Conservation (phyloP, 1,140 invertebrate species). For the Drosophila nigromelanica region DNA sequence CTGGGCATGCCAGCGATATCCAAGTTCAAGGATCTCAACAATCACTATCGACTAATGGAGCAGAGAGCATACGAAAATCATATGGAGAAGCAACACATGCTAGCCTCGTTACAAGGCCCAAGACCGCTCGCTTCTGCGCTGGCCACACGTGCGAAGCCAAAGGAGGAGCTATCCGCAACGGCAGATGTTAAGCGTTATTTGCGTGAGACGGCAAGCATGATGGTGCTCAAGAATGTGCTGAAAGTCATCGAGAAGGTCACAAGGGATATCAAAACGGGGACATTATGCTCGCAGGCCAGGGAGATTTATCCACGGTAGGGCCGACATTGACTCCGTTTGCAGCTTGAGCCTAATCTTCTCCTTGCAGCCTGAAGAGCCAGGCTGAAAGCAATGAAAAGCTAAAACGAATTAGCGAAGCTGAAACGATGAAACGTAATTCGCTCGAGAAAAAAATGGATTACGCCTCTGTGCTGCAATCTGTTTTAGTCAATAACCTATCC, state of each 20-base stretch:
- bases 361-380: constrained; percentile 63
- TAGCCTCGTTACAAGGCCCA: constrained; percentile 34
- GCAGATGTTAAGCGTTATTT: constrained; percentile 53
- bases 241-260: constrained; percentile 61
- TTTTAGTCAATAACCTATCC: constrained; percentile 68
- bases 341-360: not conserved
- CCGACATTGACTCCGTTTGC: not conserved
- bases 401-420: constrained; percentile 46
- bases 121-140: not conserved
- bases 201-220: constrained; percentile 72
- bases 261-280: constrained; percentile 64
- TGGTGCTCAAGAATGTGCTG: constrained; percentile 60
- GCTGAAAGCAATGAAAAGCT: constrained; percentile 66
- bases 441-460: constrained; percentile 60
- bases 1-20: constrained; percentile 75
- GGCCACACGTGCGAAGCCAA: constrained; percentile 2
- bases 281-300: constrained; percentile 19
- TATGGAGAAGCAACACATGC: constrained; percentile 48
- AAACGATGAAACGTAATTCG: constrained; percentile 50
- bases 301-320: constrained; percentile 42
- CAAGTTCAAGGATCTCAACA: constrained; percentile 62
- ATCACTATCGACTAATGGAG: constrained; percentile 54
- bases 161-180: constrained; percentile 19
- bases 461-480: constrained; percentile 47
- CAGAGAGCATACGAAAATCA: constrained; percentile 46